Evolutionary conservation across 2,797 vertebrate species (phyloP).

Genomic region (Tragelaphus eurycerus): DNA sequence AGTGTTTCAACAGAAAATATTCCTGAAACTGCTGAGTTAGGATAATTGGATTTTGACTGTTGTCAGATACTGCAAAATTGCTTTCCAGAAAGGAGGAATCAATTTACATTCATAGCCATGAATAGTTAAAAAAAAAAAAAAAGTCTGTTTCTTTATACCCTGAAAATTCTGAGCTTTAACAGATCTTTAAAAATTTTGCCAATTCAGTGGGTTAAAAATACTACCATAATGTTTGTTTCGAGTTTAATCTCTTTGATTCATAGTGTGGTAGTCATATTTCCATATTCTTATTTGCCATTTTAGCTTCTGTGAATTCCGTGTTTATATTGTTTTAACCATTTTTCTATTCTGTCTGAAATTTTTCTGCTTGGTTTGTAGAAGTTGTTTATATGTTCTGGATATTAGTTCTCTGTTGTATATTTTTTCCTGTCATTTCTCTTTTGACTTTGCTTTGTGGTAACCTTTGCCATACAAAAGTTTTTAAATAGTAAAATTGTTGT

Average conservation of each 20-base stretch:
- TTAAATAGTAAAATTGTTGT: neutral
- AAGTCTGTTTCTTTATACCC: neutral
- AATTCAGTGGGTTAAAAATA: neutral
- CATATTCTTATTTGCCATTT: neutral
- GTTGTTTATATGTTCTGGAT: neutral
- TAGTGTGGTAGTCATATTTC: neutral
- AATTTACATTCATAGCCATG: neutral
- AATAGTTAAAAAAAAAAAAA: neutral
- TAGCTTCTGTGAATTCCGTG: neutral
- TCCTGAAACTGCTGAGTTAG: neutral
- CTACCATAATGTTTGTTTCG: neutral
- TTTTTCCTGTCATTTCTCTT: neutral
- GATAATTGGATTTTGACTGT: neutral
- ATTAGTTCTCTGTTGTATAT: neutral
- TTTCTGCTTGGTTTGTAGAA: neutral
- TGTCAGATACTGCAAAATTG: neutral
- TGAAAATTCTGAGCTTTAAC: neutral
- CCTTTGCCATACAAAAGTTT: neutral
- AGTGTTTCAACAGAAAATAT: neutral
- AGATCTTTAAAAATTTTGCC: neutral
- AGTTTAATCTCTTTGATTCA: conserved; percentile 20
- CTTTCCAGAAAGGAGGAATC: neutral
- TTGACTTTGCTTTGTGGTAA: neutral
- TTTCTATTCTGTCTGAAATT: neutral
- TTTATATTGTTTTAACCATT: neutral